These are phyloP conservation scores for Tiliqua scincoides DNA, from an alignment of 2,113 vertebrate genomes.

Conservation along the genomic window DNA sequence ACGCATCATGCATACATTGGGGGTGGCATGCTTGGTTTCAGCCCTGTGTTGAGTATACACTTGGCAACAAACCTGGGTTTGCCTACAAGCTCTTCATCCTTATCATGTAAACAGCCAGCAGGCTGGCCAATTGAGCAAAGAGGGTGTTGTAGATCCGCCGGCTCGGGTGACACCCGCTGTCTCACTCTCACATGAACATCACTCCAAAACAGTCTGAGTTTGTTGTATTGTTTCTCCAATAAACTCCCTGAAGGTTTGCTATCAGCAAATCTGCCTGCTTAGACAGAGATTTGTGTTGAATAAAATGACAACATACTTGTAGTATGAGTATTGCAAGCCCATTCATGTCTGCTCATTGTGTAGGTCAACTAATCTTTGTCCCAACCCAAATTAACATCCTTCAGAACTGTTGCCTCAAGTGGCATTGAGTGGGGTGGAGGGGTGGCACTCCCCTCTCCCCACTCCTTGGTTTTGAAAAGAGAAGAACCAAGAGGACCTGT, in stretches of 20 bases:
- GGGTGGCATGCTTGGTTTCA: not conserved
- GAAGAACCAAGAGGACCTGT: too few species aligned
- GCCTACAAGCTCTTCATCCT: not conserved
- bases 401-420: too few species aligned
- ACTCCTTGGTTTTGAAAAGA: too few species aligned
- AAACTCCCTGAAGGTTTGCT: not conserved
- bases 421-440: too few species aligned
- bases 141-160: not conserved
- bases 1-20: not conserved
- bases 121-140: not conserved
- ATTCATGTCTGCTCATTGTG: not conserved
- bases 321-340: not conserved
- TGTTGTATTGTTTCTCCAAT: not conserved
- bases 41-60: too few species aligned
- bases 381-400: too few species aligned
- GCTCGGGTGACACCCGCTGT: too few species aligned
- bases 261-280: not conserved
- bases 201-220: conserved; percentile 45
- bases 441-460: too few species aligned
- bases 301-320: not conserved
- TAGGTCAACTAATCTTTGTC: too few species aligned
- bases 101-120: too few species aligned
- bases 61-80: not conserved
- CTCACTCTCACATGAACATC: conserved; percentile 12
- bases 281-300: not conserved